Percentiles rank a stretch among this genome's conserved stretches.
Conservation (phyloP, 2,797 vertebrate species). For the Hozukius guyotensis region DNA sequence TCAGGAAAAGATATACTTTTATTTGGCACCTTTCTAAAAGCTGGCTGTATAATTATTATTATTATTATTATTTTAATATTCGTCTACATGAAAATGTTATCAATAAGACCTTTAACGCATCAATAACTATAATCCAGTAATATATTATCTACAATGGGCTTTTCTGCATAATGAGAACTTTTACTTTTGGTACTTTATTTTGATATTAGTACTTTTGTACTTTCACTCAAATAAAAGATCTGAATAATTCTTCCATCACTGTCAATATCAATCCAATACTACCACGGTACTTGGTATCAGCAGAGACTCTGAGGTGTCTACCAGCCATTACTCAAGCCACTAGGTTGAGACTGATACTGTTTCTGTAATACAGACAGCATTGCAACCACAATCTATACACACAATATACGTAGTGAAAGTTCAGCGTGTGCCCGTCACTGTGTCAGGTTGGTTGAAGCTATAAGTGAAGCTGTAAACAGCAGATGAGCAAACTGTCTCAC, state of each 20-base stretch:
- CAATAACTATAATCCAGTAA: no score
- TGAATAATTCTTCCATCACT: background rate
- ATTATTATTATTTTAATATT: no score
- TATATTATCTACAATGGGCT: no score
- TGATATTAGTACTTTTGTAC: background rate
- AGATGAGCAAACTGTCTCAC: slow-evolving; percentile 1
- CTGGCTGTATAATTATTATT: no score
- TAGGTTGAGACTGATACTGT: background rate
- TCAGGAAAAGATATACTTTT: no score
- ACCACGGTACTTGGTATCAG: no score
- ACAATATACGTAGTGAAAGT: background rate
- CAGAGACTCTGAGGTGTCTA: background rate
- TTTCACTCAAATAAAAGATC: background rate
- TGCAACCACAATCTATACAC: background rate
- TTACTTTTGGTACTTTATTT: background rate
- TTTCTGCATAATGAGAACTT: background rate
- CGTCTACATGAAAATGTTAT: no score
- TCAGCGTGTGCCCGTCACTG: background rate
- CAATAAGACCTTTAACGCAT: no score
- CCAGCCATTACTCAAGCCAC: background rate
- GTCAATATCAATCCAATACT: background rate
- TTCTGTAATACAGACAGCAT: background rate
- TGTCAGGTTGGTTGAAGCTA: background rate
- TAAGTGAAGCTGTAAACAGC: background rate
- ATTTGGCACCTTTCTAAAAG: no score